Base-by-base conservation (phyloP, 1,140 invertebrate species). In the Penaeus chinensis region DNA sequence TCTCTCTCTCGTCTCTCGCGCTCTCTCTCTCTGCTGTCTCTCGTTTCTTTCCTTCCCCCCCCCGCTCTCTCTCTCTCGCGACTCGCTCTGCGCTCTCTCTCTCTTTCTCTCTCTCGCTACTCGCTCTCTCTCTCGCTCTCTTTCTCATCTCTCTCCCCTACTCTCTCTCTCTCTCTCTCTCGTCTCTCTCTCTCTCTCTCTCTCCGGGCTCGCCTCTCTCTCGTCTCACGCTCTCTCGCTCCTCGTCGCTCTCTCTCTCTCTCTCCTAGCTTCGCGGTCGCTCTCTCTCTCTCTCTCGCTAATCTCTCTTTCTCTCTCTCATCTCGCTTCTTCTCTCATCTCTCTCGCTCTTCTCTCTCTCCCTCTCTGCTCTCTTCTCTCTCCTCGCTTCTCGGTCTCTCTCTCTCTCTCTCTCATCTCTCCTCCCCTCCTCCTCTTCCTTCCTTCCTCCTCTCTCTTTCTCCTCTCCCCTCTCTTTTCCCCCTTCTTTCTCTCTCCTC, bases 1-100 rank as follows among this genome's bases (percentile, higher is more conserved):
- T 77, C 74, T 77, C 74, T 32, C 74, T 77, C 74, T 32, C 22
- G n/a, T 77, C 24, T 27, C 74, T 77, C 24, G n/a, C 8, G 20
- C 8, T n/a, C 27, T 27, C 27, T 77, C 27, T 77, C n/a, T 77
- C 27, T 7, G 3, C 3, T 24, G 10, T 10, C 3, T 13, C 3
- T n/a, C 74, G n/a, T 24, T 32, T 8, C 74, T 16, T 77, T 2
- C 27, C 74, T 77, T 8, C n/a, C 42, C 69, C 69, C n/a, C 3
- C 18, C 5, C n/a, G 3, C 27, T 74, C 42, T 20, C 42, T 20
- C 16, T n/a, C 10, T 74, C 5, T 16, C 18, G 3, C 42, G 27
- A 18, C 71, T 74, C 20, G 24, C 42, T 10, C 42, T 42, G 2
- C n/a, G 20, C 74, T 32, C 74, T 10, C 10, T 47, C 74, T 77